Percentiles rank a stretch among this genome's conserved stretches.
These are phyloP conservation scores for Blastomussa wellsi DNA, from an alignment of 92 coral and sea anemone genomes.

Conservation along the genomic window DNA sequence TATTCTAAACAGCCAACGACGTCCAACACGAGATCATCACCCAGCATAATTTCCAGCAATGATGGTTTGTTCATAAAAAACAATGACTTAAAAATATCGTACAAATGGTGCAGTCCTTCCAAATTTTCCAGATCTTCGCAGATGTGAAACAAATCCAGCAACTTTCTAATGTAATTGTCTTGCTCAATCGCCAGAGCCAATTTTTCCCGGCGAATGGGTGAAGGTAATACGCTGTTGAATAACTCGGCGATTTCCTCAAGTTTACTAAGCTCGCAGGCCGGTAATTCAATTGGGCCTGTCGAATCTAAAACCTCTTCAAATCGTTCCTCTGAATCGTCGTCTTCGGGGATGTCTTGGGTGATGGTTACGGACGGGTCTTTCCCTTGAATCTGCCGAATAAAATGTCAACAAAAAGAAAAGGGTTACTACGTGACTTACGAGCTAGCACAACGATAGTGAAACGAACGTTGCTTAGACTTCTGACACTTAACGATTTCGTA, in stretches of 20 bases:
- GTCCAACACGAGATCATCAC: slow-evolving; percentile 86
- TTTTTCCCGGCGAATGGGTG: slow-evolving; percentile 91
- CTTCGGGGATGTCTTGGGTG: slow-evolving; percentile 96
- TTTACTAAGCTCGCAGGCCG: slow-evolving; percentile 93
- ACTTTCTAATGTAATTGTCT: slow-evolving; percentile 89
- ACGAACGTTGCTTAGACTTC: background rate
- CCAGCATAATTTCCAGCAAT: slow-evolving; percentile 85
- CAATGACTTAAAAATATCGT: slow-evolving; percentile 93
- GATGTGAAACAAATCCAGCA: slow-evolving; percentile 95
- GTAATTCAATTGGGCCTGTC: slow-evolving; percentile 97
- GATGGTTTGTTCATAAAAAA: slow-evolving; percentile 96
- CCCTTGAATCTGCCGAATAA: slow-evolving; percentile 87
- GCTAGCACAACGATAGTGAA: slow-evolving; percentile 3
- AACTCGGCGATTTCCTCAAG: slow-evolving; percentile 93
- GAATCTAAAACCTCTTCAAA: slow-evolving; percentile 97
- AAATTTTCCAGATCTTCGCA: slow-evolving; percentile 97
- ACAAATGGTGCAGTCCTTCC: slow-evolving; percentile 93
- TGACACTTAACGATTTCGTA: slow-evolving; percentile 46
- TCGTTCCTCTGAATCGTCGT: slow-evolving; percentile 93
- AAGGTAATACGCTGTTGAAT: slow-evolving; percentile 91
- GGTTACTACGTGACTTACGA: background rate
- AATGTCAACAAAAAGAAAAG: slow-evolving; percentile 42
- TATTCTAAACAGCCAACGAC: slow-evolving; percentile 96
- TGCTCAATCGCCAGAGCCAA: slow-evolving; percentile 94
- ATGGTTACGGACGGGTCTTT: slow-evolving; percentile 97